Base-by-base conservation (phyloP, 2,888 invertebrate genomes). In the Tuberolachnus salignus region DNA sequence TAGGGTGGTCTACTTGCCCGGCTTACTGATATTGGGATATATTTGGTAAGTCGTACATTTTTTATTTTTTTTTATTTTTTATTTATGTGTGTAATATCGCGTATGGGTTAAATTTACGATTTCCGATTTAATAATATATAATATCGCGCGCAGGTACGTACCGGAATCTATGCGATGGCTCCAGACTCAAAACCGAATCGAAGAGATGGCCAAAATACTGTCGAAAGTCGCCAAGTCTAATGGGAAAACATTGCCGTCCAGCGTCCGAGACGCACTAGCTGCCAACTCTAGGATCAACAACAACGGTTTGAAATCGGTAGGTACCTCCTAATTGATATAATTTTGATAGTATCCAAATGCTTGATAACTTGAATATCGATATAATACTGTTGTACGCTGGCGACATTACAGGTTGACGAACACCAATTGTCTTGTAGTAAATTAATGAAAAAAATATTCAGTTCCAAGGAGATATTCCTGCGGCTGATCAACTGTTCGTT, bases 401-500 rank as follows among this genome's bases (percentile, higher is more conserved):
- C 49, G 3, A 61, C 14, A 14, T 70, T 81, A 49, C 51, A 80
- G 61, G 49, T 16, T 6, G 53, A 74, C 10, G 67, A 80, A 21
- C 51, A 13, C 4, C 26, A 72, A 74, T 23, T 80, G 8, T 61
- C 78, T 13, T 71, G 26, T 53, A 75, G 49, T 51, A 81, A 83
- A 66, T 83, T 85, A 2, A 82, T 86, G 14, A 81, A 84, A 64
- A 86, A 88, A 84, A 88, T 90, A 44, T 83, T 90, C 16, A 87
- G 85, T 78, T 89, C 90, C 0, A 86, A 85, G 61, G 87, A 87
- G 23, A 84, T 91, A 16, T 84, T 90, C 81, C 83, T 87, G 0
- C 86, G 91, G 51, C 85, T 91, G 63, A 82, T 88, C 1, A 90
- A 90, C 71, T 92, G 92, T 82, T 91, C 91, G n/a, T 89, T 92